Percentiles rank a stretch among this genome's conserved stretches.
Conservation (phyloP, 2,888 invertebrate genomes). For the Caenorhabditis angaria region DNA sequence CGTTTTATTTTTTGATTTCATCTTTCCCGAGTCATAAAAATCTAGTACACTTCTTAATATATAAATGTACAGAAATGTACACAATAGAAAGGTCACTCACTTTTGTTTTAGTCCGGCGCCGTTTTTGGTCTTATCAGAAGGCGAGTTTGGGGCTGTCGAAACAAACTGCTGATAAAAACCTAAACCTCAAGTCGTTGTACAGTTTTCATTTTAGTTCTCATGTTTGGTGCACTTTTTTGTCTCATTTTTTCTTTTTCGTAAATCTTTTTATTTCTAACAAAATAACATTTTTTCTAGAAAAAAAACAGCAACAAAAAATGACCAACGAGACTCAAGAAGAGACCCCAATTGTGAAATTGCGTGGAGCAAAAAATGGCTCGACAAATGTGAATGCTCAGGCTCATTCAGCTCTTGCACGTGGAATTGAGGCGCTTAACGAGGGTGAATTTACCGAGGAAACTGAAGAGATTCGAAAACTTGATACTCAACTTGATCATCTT, state of each 20-base stretch:
- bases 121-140: too few relatives aligned
- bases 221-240: constrained; percentile 1
- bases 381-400: constrained; percentile 41
- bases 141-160: too few relatives aligned
- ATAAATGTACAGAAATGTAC: too few relatives aligned
- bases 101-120: too few relatives aligned
- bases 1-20: too few relatives aligned
- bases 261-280: not conserved
- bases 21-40: too few relatives aligned
- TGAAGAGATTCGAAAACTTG: constrained; percentile 70
- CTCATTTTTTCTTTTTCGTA: too few relatives aligned
- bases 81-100: too few relatives aligned
- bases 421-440: constrained; percentile 64
- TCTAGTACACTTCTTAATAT: too few relatives aligned
- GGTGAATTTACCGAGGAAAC: constrained; percentile 64
- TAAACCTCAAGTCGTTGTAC: too few relatives aligned
- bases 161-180: too few relatives aligned
- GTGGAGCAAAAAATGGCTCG: constrained; percentile 20
- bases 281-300: not conserved
- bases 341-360: constrained; percentile 44
- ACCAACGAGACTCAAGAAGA: constrained; percentile 32
- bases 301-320: too few relatives aligned
- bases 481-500: constrained; percentile 70
- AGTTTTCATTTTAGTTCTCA: not conserved
- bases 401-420: constrained; percentile 53